phyloP scores from a whole-genome alignment of 2,797 vertebrate genomes.

The Astyanax mexicanus region DNA sequence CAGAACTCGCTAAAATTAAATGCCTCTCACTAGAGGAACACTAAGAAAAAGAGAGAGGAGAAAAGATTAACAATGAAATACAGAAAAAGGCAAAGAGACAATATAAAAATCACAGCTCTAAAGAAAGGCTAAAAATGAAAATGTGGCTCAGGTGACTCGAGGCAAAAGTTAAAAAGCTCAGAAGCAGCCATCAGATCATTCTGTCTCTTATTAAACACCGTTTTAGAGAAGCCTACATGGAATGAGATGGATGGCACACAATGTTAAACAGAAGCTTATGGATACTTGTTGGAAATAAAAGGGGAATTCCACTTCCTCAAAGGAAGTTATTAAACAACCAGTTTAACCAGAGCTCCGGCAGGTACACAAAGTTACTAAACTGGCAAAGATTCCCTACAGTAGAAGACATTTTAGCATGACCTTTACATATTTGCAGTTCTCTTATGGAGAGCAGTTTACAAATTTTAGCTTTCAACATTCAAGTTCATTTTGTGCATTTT shows the following conservation, averaged over 20 bases:
- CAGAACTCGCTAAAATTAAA: constrained; percentile 87
- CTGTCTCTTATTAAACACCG: neutral
- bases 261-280: no score
- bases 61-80: constrained; percentile 90
- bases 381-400: no score
- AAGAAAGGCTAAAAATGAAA: constrained; percentile 61
- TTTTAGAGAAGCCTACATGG: neutral
- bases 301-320: neutral
- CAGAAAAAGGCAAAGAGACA: constrained; percentile 85
- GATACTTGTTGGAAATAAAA: no score
- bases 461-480: no score
- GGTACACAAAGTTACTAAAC: no score
- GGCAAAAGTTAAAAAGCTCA: constrained; percentile 42
- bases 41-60: constrained; percentile 82
- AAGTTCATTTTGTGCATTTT: no score
- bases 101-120: constrained; percentile 84
- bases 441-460: no score
- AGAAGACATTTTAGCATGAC: no score
- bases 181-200: constrained; percentile 22
- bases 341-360: no score
- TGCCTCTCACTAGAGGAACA: constrained; percentile 88
- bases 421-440: no score
- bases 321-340: no score
- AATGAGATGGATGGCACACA: no score
- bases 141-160: constrained; percentile 42